A percentile compares a stretch with the other conserved stretches of the same genome.
Evolutionary conservation across 53 echinoderm and acorn worm species (phyloP).

Genomic region (Paracentrotus lividus): DNA sequence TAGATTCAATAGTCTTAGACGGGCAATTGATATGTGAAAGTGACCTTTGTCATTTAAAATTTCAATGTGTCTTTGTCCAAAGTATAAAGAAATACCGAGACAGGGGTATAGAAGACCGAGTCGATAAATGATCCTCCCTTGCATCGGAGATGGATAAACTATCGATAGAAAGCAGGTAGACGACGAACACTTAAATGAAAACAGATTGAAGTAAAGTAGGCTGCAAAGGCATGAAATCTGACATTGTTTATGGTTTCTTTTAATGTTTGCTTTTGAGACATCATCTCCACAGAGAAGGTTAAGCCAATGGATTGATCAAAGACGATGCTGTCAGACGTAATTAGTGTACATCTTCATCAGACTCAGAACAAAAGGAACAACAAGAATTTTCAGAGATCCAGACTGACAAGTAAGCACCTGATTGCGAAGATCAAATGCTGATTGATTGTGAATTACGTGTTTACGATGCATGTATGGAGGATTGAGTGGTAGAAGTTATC

Average conservation of each 20-base stretch:
- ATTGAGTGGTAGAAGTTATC: too few relatives aligned
- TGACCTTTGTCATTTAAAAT: neutral
- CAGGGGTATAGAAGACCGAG: neutral
- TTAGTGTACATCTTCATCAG: neutral
- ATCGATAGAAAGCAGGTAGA: too few relatives aligned
- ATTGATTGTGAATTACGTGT: too few relatives aligned
- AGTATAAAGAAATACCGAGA: too few relatives aligned
- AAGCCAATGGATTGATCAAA: too few relatives aligned
- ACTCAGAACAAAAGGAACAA: neutral
- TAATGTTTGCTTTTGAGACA: neutral
- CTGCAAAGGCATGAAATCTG: neutral
- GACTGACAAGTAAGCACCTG: too few relatives aligned
- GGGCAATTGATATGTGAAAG: neutral
- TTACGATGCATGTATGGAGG: too few relatives aligned
- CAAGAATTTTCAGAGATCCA: neutral
- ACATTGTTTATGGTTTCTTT: constrained; percentile 15
- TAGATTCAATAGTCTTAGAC: too few relatives aligned
- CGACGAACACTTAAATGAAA: neutral
- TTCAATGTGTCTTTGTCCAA: neutral
- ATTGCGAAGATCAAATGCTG: too few relatives aligned
- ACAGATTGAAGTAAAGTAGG: neutral
- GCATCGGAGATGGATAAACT: too few relatives aligned
- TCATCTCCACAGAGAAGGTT: too few relatives aligned
- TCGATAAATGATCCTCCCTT: neutral
- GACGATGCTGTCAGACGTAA: neutral